These are phyloP conservation scores for Thalassoma bifasciatum DNA, from an alignment of 2,113 vertebrate species.

Conservation along the genomic window DNA sequence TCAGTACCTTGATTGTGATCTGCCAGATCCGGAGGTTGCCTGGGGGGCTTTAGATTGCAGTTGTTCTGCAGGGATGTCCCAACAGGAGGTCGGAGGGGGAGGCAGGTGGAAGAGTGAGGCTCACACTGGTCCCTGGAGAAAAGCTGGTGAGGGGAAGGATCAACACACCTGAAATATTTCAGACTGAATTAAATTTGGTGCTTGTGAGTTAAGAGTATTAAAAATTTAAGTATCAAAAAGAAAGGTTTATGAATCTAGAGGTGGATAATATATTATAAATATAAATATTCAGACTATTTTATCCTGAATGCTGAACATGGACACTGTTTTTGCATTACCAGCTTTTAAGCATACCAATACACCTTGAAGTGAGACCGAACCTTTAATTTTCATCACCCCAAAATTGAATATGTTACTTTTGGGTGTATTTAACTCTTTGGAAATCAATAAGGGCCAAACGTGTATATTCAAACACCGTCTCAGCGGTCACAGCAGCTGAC, in stretches of 20 bases:
- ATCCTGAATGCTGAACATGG: no score
- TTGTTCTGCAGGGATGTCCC: conserved; percentile 57
- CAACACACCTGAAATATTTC: conserved; percentile 85
- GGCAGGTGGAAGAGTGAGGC: conserved; percentile 71
- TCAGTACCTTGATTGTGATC: conserved; percentile 60
- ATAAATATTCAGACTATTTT: no score
- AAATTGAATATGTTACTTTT: background rate
- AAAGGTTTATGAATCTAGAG: no score
- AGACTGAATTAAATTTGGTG: conserved; percentile 52
- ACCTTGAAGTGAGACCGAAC: background rate
- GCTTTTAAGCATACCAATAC: background rate
- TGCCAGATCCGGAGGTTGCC: conserved; percentile 27
- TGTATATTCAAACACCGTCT: conserved; percentile 23
- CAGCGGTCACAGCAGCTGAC: conserved; percentile 30
- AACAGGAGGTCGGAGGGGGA: conserved; percentile 70
- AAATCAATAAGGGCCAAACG: conserved; percentile 8
- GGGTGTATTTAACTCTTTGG: background rate
- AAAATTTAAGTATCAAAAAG: background rate
- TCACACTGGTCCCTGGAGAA: conserved; percentile 75
- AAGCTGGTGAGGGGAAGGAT: conserved; percentile 85
- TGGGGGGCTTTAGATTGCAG: conserved; percentile 48
- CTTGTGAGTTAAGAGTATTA: background rate
- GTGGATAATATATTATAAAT: no score
- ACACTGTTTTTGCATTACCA: no score
- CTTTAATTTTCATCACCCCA: background rate